Evolutionary conservation across 2,797 vertebrate genomes (phyloP).

Genomic region (Kryptopterus vitreolus): DNA sequence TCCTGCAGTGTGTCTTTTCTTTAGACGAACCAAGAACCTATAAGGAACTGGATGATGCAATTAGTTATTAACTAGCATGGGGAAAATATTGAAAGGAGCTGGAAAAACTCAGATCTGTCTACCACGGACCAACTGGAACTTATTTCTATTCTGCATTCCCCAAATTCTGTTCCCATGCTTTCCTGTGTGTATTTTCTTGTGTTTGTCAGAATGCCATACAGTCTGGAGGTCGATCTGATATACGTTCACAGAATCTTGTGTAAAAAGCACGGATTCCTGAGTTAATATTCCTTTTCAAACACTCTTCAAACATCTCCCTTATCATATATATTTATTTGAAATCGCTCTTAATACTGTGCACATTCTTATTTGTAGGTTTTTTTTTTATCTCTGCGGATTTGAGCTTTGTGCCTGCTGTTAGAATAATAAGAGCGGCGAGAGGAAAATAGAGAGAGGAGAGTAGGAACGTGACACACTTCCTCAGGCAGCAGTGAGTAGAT

Average conservation of each 20-base stretch:
- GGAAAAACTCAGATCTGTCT: too few relatives aligned
- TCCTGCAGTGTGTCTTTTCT: too few relatives aligned
- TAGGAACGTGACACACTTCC: not conserved
- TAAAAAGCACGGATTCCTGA: not conserved
- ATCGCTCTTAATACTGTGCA: not conserved
- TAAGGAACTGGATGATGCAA: too few relatives aligned
- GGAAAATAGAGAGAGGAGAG: not conserved
- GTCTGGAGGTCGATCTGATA: not conserved
- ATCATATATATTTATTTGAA: not conserved
- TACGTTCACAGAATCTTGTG: too few relatives aligned
- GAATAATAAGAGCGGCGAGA: not conserved
- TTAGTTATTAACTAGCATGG: too few relatives aligned
- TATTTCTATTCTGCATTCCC: too few relatives aligned
- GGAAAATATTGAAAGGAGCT: too few relatives aligned
- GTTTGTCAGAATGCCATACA: too few relatives aligned
- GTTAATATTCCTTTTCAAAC: not conserved
- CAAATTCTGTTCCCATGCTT: too few relatives aligned
- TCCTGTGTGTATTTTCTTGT: too few relatives aligned
- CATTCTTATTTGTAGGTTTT: not conserved
- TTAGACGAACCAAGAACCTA: too few relatives aligned
- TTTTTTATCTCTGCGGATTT: not conserved
- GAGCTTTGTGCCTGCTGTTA: not conserved
- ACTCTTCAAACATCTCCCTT: not conserved
- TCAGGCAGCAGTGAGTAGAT: constrained; percentile 8
- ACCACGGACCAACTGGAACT: too few relatives aligned